Base-by-base conservation (phyloP, 2,113 vertebrate genomes). In the Centrocercus urophasianus region DNA sequence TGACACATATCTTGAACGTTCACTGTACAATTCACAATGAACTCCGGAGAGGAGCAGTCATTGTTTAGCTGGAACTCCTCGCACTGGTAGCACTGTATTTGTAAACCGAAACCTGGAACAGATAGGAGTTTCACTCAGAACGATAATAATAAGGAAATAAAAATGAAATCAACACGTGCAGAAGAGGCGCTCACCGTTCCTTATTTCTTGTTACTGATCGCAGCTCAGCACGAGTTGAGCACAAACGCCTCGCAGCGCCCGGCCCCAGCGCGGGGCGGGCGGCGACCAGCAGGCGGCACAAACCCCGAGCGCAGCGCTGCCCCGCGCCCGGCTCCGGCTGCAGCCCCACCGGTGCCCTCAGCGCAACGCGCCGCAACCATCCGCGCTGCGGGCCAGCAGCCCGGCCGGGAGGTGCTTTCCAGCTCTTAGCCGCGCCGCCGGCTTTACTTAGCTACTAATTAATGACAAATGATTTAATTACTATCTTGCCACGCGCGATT, bases 51-150 rank as follows among this genome's bases (percentile, higher is more conserved):
- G 10, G 99, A 99, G 97, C 99, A 99, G 97, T 99, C 99, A 38
- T 98, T 98, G 61, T 99, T 98, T 43, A 98, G 98, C 90, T 98
- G 99, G 96, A 99, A 99, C 97, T 99, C 99, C 95, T 99, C 99
- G 52, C 99, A 99, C 97, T 99, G 99, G 97, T 99, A 99, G 94
- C 99, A 99, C 97, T 99, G 99, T 96, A 99, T 99, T 97, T 99
- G 99, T 95, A 99, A 98, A 89, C 98, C 97, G 61, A 92, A 95
- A 54, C 98, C 99, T 98, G 90, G 52, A 97, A 96, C 42, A 95
- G 69, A 97, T 0, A 90, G 90, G 18, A 47, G 48, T 40, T 30
- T 57, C 54, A 36, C 60, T 97, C 32, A 90, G 52, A 88, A 40
- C 13, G 66, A 8, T 1, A 67, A 18, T 2, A n/a, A 17, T 8